Evolutionary conservation across 2,113 vertebrate genomes (phyloP).

Genomic region (Piaya cayana): DNA sequence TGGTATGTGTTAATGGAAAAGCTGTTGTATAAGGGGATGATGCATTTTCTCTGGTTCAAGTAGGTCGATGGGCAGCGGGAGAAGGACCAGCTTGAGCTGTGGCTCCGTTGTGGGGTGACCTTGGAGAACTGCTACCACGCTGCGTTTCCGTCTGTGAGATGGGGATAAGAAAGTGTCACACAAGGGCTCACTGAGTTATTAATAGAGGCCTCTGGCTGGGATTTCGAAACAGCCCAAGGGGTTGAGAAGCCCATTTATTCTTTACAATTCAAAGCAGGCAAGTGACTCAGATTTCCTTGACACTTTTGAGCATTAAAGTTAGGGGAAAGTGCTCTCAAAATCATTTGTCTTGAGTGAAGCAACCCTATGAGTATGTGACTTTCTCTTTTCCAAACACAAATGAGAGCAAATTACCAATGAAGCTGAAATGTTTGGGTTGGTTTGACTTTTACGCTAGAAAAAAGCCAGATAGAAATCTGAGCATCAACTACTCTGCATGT

Average conservation of each 20-base stretch:
- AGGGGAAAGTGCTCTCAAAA: background rate
- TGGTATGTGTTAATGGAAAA: background rate
- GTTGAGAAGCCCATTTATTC: slow-evolving; percentile 45
- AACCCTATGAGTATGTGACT: accelerated
- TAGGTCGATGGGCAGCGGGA: background rate
- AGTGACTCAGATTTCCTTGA: slow-evolving; percentile 39
- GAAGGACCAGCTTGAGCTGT: background rate
- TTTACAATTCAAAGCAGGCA: background rate
- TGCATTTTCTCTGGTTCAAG: background rate
- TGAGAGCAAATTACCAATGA: background rate
- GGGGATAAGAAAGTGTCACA: background rate
- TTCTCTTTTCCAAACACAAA: background rate
- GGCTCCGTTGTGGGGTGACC: background rate
- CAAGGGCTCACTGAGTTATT: background rate
- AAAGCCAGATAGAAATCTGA: background rate
- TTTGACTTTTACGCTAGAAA: background rate
- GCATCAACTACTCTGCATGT: background rate
- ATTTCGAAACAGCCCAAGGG: slow-evolving; percentile 11
- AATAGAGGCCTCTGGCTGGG: slow-evolving; percentile 36
- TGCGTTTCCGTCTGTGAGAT: background rate
- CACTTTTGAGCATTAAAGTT: background rate
- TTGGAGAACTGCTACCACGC: background rate
- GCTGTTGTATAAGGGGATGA: background rate
- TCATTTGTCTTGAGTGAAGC: slow-evolving; percentile 6
- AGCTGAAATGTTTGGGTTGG: background rate